Evolutionary conservation across 2,113 vertebrate genomes (phyloP), one percentile per base, ranked within the genome.

Genomic region (Macaca fascicularis): DNA sequence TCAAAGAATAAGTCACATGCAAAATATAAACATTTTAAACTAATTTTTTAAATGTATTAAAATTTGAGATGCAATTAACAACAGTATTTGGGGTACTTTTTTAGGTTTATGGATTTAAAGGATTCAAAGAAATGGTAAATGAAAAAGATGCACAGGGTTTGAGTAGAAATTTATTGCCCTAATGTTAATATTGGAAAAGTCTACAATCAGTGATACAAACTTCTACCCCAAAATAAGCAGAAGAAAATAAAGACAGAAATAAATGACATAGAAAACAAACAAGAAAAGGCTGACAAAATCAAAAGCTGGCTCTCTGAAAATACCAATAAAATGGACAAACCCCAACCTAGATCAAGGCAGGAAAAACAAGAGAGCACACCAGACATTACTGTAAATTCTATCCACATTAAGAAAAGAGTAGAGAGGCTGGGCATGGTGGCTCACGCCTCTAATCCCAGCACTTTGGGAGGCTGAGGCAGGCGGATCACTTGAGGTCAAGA

Each of bases 21-120:
- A 52, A 91, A 92, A 95, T 27, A 52, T 50, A 80, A 94, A 95
- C 69, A 92, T 20, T 86, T 38, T 82, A n/a, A 95, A 92, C 10
- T 88, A 43, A 95, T 30, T 64, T 64, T 0, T 78, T 75, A 67
- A 94, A 69, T 27, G 23, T 48, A 76, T 59, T 2, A 95, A 50
- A 96, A 75, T 74, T 55, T 74, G 5, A 27, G 43, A 84, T 32
- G 16, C 30, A 83, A 30, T 75, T 35, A 4, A 80, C 11, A 91
- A 14, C 32, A 90, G n/a, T 64, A 83, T 52, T 81, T 45, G 64
- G 3, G 61, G 14, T 19, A 35, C 17, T 0, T 70, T 52, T 70
- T 86, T 17, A 59, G 38, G 25, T 57, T 16, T 61, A 84, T 32
- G 10, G 32, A 32, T 20, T 92, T 38, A 74, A 84, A n/a, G 32